Evolutionary conservation across 2,113 vertebrate species (phyloP).

Genomic region (Tupaia chinensis): DNA sequence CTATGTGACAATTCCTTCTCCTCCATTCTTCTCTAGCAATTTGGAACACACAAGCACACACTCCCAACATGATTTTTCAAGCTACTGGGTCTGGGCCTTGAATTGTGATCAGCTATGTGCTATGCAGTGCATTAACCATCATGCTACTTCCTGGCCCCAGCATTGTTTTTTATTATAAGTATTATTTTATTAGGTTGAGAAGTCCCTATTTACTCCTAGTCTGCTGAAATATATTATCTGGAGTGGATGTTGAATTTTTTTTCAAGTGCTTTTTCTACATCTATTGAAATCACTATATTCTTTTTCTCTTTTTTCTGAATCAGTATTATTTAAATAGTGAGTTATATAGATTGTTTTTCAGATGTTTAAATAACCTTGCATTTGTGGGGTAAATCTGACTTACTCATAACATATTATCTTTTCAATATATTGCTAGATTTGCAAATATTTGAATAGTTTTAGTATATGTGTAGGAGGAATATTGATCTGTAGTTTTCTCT

Average conservation of each 20-base stretch:
- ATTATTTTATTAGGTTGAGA: neutral
- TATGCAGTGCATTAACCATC: too few relatives aligned
- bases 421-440: constrained; percentile 46
- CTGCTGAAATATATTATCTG: neutral
- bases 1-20: too few relatives aligned
- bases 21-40: too few relatives aligned
- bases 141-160: too few relatives aligned
- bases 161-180: neutral
- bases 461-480: neutral
- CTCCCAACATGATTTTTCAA: too few relatives aligned
- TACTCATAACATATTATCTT: constrained; percentile 28
- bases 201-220: neutral
- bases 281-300: neutral
- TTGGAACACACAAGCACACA: too few relatives aligned
- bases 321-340: neutral
- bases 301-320: neutral
- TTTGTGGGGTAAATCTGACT: constrained; percentile 33
- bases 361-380: neutral
- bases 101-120: too few relatives aligned
- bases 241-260: neutral
- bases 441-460: constrained; percentile 34
- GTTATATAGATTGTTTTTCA: constrained; percentile 54
- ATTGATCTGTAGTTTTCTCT: neutral
- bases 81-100: too few relatives aligned
- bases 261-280: neutral